These are phyloP conservation scores for Mastacembelus armatus DNA, from an alignment of 2,797 vertebrate species.

Conservation along the genomic window DNA sequence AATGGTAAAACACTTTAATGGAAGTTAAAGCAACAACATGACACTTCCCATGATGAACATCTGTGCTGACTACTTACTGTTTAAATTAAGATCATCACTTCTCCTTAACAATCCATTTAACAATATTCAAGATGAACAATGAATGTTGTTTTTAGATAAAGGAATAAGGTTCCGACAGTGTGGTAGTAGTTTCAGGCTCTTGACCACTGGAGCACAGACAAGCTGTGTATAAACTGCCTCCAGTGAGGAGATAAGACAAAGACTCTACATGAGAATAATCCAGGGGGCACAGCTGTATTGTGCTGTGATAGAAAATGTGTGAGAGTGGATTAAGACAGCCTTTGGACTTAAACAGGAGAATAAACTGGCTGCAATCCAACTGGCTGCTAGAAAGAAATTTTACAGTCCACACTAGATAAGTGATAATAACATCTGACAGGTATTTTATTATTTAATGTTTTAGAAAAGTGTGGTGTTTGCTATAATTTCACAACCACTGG, in stretches of 20 bases:
- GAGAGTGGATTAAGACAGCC: constrained; percentile 68
- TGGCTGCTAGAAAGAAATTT: constrained; percentile 30
- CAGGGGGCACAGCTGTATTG: constrained; percentile 60
- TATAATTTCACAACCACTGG: background rate
- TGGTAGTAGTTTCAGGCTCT: constrained; percentile 19
- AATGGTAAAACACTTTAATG: no score
- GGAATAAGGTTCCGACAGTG: constrained; percentile 16
- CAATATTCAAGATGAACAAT: background rate
- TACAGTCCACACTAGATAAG: constrained; percentile 29
- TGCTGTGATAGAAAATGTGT: constrained; percentile 60
- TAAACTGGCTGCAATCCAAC: constrained; percentile 56
- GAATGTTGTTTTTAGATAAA: constrained; percentile 3
- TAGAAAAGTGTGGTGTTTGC: background rate
- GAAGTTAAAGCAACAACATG: background rate
- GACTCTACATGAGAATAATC: constrained; percentile 71
- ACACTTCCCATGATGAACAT: background rate
- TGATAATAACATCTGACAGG: constrained; percentile 15
- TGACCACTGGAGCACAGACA: constrained; percentile 30
- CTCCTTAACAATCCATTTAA: background rate
- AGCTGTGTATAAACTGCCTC: constrained; percentile 43
- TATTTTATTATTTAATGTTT: constrained; percentile 12
- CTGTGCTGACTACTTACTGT: background rate
- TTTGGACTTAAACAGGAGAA: constrained; percentile 43
- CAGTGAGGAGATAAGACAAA: constrained; percentile 59
- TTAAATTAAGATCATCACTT: background rate